Conservation (phyloP, 2,113 vertebrate species). For the Corythornis madagascariensis region DNA sequence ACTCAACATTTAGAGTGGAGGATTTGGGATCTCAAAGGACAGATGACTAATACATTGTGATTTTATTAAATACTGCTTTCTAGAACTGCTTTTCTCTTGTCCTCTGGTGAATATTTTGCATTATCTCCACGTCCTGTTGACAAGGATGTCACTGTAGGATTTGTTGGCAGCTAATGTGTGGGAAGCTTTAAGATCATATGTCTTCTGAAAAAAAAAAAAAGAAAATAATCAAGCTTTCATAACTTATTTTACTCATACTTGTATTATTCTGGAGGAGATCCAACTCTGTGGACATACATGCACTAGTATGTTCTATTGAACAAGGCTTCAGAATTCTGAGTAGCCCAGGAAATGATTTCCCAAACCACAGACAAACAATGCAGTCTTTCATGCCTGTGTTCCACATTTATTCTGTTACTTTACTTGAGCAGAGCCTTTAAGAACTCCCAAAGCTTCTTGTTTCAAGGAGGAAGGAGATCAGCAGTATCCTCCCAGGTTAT, state of each 20-base stretch:
- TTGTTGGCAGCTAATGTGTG: background rate
- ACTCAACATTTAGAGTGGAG: background rate
- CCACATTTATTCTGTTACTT: background rate
- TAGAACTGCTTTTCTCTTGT: background rate
- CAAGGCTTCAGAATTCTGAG: background rate
- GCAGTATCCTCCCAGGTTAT: background rate
- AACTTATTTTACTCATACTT: background rate
- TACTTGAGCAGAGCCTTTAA: background rate
- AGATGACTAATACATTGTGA: background rate
- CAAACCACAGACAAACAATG: background rate
- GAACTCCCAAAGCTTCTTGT: background rate
- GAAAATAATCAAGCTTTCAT: background rate
- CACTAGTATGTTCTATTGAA: background rate
- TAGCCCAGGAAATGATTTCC: background rate
- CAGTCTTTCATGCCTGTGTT: background rate
- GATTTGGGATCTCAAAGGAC: background rate
- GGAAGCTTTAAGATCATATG: background rate
- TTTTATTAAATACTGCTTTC: background rate
- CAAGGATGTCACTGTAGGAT: background rate
- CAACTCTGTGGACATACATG: accelerated
- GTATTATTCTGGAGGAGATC: background rate
- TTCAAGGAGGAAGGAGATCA: background rate
- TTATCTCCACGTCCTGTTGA: background rate
- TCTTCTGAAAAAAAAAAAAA: background rate
- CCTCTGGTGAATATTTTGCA: background rate